A percentile compares a stretch with the other conserved stretches of the same genome.
Evolutionary conservation across 2,113 vertebrate genomes (phyloP).

Genomic region (Bungarus multicinctus): DNA sequence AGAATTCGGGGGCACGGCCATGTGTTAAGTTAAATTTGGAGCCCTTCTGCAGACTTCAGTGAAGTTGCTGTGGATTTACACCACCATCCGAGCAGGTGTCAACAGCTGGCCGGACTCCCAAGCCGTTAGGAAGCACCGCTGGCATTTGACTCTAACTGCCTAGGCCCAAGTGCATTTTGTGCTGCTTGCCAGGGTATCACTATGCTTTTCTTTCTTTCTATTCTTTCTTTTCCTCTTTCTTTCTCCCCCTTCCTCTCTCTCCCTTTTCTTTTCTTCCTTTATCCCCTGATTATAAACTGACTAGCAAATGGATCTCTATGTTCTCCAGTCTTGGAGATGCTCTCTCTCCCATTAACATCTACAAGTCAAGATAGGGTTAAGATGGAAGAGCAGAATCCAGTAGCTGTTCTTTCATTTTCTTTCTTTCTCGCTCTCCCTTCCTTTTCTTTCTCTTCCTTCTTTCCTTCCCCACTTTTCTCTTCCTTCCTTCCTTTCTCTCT

Average conservation of each 20-base stretch:
- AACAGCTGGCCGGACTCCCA: not conserved
- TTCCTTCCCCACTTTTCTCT: too few species aligned
- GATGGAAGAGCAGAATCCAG: too few species aligned
- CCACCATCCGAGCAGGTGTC: not conserved
- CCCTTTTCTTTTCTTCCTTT: not conserved
- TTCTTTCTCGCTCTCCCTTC: too few species aligned
- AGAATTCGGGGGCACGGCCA: not conserved
- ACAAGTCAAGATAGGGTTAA: too few species aligned
- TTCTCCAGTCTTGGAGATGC: too few species aligned
- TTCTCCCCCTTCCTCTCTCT: too few species aligned
- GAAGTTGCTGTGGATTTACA: not conserved
- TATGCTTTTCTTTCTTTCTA: too few species aligned
- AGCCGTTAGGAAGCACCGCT: not conserved
- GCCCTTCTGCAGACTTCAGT: not conserved
- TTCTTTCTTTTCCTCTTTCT: not conserved
- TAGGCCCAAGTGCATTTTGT: not conserved
- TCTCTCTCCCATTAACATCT: too few species aligned
- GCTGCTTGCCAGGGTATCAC: not conserved
- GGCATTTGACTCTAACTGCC: not conserved
- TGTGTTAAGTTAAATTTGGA: not conserved
- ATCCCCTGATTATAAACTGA: too few species aligned
- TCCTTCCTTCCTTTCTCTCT: not conserved
- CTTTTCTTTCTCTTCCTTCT: not conserved
- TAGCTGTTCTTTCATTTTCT: too few species aligned
- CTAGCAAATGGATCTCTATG: too few species aligned